phyloP scores from a whole-genome alignment of 2,797 vertebrate species.

The Triplophysa bombifrons region DNA sequence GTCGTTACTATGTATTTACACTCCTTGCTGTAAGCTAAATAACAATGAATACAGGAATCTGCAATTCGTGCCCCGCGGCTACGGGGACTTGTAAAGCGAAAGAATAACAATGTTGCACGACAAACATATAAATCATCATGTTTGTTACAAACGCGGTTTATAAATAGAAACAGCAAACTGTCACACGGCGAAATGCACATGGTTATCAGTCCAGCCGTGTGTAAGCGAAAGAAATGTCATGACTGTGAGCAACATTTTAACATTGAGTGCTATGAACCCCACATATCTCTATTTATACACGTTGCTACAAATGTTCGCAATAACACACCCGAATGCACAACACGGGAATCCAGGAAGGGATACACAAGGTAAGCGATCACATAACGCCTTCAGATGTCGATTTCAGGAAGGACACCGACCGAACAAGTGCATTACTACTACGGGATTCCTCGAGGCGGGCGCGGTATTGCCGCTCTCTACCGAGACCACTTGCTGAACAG shows the following conservation, averaged over 20 bases:
- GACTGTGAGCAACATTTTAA: conserved; percentile 32
- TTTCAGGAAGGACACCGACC: conserved; percentile 11
- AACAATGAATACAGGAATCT: conserved; percentile 13
- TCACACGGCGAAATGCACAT: conserved; percentile 21
- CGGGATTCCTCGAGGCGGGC: conserved; percentile 37
- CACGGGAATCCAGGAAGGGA: background rate
- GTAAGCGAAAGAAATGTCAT: conserved; percentile 27
- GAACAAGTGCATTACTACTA: conserved; percentile 49
- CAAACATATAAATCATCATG: background rate
- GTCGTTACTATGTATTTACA: background rate
- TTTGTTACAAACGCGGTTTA: background rate
- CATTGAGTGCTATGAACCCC: background rate
- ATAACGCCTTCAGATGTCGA: conserved; percentile 11
- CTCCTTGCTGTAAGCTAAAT: conserved; percentile 10
- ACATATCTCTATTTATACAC: background rate
- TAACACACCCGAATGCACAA: background rate
- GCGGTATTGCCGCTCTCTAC: conserved; percentile 30
- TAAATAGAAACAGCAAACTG: background rate
- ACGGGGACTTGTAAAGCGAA: conserved; percentile 20
- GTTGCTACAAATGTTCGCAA: background rate
- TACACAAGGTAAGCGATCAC: background rate
- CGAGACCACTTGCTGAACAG: conserved; percentile 6
- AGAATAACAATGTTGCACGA: background rate
- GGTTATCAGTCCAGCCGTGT: conserved; percentile 13
- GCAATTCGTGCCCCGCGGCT: conserved; percentile 8